These are phyloP conservation scores for Dendrocincla fuliginosa DNA, from an alignment of 2,797 vertebrate genomes.

Conservation along the genomic window DNA sequence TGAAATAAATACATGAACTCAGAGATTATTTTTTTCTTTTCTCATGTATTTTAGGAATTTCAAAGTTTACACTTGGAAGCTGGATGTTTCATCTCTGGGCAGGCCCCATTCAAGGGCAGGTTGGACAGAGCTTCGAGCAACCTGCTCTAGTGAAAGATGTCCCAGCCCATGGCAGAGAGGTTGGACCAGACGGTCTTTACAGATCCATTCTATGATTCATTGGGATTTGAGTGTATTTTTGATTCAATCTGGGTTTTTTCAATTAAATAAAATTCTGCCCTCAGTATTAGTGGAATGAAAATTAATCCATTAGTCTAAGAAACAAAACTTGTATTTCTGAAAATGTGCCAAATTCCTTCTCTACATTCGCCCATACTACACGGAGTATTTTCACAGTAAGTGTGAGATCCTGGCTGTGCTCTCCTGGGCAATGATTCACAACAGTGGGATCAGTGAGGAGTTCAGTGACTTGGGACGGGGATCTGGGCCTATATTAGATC, in stretches of 20 bases:
- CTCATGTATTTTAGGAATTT: not conserved
- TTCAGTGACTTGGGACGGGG: not conserved
- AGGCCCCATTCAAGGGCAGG: not conserved
- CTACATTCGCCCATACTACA: not conserved
- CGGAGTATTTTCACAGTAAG: not conserved
- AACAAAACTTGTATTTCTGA: not conserved
- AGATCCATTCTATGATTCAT: not conserved
- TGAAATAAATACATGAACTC: not conserved
- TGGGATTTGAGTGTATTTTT: not conserved
- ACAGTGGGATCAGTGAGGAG: not conserved
- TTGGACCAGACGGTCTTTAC: not conserved
- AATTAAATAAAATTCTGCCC: not conserved
- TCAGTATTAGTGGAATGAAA: accelerated
- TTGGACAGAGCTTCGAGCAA: not conserved
- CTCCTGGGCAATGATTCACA: not conserved
- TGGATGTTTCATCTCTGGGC: not conserved
- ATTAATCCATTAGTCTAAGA: not conserved
- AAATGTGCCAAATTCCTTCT: not conserved
- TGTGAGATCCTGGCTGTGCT: not conserved
- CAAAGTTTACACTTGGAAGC: not conserved
- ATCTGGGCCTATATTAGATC: not conserved
- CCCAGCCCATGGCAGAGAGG: accelerated
- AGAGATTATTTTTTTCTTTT: not conserved
- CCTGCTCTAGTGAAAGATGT: not conserved
- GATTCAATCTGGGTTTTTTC: accelerated